Base-by-base conservation (phyloP, 2,113 vertebrate genomes). In the Ciconia stormi region DNA sequence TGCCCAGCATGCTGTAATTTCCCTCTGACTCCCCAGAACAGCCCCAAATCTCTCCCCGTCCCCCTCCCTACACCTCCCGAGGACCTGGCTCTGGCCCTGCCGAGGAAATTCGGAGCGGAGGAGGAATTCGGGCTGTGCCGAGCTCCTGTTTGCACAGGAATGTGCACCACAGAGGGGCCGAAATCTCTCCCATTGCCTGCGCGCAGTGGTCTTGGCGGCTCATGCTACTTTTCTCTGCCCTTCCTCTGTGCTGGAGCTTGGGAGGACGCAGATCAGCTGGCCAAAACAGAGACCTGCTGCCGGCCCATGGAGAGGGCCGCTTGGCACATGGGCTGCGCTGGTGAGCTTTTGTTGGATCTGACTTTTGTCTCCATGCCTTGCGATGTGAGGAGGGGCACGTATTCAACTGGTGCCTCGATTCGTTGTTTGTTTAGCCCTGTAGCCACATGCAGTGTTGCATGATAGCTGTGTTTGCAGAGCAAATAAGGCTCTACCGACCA, bases 401-500 rank as follows among this genome's bases (percentile, higher is more conserved):
- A 27, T 32, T 36, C 59, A n/a, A 5, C 52, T 0, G 14, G 36
- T 36, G 67, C 81, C 50, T 32, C 10, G 6, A 3, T 13, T 1
- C 9, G 3, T 2, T 16, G 52, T 8, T 53, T 70, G 49, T 9
- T 67, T 8, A 46, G 87, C 88, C 58, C 82, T 0, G 7, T 3
- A 30, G 62, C 42, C 59, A 2, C 85, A 49, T 4, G 25, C 55
- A 6, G 61, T 3, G 0, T 5, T 5, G 73, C 49, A 1, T 9
- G 34, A 17, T 30, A 22, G 87, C 67, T 3, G 44, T 84, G 93
- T 95, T 95, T 96, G 96, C 90, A 10, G 77, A 93, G 93, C 93
- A 96, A 96, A 94, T 16, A 79, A 29, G 69, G 66, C 74, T 73
- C 44, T 4, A 0, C 1, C 1, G 7, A 76, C 82, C 66, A 91